Evolutionary conservation across 2,113 vertebrate species (phyloP).

Genomic region (Laterallus jamaicensis): DNA sequence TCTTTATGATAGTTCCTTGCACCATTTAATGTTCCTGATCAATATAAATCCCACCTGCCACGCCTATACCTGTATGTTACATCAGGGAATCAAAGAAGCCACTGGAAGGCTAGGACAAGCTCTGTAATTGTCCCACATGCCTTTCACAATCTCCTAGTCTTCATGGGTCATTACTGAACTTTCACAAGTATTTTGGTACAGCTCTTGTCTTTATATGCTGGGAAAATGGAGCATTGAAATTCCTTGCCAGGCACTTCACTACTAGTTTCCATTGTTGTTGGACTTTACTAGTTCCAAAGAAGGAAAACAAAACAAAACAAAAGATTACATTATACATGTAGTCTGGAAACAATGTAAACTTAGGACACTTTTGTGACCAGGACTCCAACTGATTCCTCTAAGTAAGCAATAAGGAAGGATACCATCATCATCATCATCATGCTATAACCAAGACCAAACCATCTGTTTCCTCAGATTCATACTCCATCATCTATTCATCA

Average conservation of each 20-base stretch:
- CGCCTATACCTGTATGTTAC: background rate
- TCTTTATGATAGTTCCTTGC: background rate
- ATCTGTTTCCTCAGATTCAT: slow-evolving; percentile 11
- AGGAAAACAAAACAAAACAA: background rate
- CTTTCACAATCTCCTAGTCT: background rate
- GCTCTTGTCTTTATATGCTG: background rate
- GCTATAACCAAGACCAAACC: background rate
- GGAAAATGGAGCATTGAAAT: background rate
- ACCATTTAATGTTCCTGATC: background rate
- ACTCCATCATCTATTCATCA: background rate
- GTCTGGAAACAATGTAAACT: background rate
- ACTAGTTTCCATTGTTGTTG: background rate
- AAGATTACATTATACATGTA: background rate
- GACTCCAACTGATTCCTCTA: background rate
- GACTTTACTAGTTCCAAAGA: background rate
- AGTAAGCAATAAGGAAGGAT: slow-evolving; percentile 8
- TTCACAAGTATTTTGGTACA: background rate
- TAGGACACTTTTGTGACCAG: background rate
- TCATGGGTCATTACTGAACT: background rate
- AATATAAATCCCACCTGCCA: background rate
- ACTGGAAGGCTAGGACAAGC: background rate
- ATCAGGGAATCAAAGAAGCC: background rate
- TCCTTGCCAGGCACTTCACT: background rate
- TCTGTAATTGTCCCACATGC: background rate
- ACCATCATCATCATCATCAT: background rate